A percentile compares a stretch with the other conserved stretches of the same genome.
These are phyloP conservation scores for Leptosomus discolor DNA, from an alignment of 2,113 vertebrate species.

Conservation along the genomic window DNA sequence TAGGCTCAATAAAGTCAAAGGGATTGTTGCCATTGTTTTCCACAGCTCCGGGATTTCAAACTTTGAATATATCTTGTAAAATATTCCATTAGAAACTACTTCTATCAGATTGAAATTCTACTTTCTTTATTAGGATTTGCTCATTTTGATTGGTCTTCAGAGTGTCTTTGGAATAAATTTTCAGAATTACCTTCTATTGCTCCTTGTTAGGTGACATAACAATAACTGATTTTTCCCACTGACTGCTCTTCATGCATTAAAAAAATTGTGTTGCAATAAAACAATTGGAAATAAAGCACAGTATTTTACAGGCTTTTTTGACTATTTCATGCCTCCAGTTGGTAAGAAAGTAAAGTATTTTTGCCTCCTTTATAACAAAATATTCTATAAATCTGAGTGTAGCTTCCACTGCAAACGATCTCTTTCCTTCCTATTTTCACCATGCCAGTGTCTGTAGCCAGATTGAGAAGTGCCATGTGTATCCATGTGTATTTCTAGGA, in stretches of 20 bases:
- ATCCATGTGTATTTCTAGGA: conserved; percentile 21
- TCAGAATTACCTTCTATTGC: neutral
- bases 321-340: neutral
- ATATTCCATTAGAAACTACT: neutral
- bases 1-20: neutral
- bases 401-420: neutral
- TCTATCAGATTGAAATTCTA: neutral
- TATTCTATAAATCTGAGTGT: neutral
- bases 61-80: neutral
- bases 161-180: neutral
- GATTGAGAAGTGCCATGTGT: neutral
- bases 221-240: neutral
- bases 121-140: neutral
- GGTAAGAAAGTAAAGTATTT: neutral
- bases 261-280: neutral
- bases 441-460: neutral
- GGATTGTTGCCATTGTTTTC: neutral
- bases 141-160: neutral
- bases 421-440: neutral
- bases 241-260: neutral
- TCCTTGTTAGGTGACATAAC: neutral
- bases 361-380: neutral
- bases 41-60: neutral
- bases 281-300: neutral
- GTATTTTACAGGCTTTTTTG: neutral